Evolutionary conservation across 2,113 vertebrate genomes (phyloP), one percentile per base, ranked within the genome.

Genomic region (Tichodroma muraria): DNA sequence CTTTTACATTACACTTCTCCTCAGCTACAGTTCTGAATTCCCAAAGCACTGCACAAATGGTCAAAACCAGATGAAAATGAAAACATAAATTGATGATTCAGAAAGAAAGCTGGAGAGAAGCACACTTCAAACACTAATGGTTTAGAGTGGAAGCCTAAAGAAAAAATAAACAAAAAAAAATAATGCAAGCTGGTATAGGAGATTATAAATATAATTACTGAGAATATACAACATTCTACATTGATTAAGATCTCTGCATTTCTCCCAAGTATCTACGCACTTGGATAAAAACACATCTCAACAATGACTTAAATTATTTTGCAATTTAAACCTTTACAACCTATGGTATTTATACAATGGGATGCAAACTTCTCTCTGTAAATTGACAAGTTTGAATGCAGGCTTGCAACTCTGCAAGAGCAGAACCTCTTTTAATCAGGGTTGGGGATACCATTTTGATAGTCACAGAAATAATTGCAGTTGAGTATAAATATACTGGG

Each of bases 1-100:
- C 30, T 63, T 38, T 66, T 77, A 56, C 19, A 37, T 40, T 83
- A 77, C 15, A 24, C 49, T 63, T 66, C 78, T 63, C 50, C 76
- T 95, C 64, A 91, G 65, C 73, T 94, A 35, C 49, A 72, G 47
- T 83, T 93, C 66, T 38, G 93, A 96, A 95, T 81, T 93, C 85
- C 82, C 11, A 8, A 93, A 89, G 85, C 47, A 72, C 90, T 93
- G 65, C 80, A 68, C 38, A 81, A 95, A 54, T 92, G 90, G 90
- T 95, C 94, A 95, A 96, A 97, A 95, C 0, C 69, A 95, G 80
- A 92, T 90, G 87, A 83, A 96, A 92, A 96, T 49, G 19, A 94
- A 95, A 96, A 73, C 15, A 82, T n/a, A 70, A 91, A 72, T 27
- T 87, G 89, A 92, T 93, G 70, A 94, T 81, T 97, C 90, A 87